These are phyloP conservation scores for Scolopax mira DNA, from an alignment of 2,113 vertebrate species.

Conservation along the genomic window DNA sequence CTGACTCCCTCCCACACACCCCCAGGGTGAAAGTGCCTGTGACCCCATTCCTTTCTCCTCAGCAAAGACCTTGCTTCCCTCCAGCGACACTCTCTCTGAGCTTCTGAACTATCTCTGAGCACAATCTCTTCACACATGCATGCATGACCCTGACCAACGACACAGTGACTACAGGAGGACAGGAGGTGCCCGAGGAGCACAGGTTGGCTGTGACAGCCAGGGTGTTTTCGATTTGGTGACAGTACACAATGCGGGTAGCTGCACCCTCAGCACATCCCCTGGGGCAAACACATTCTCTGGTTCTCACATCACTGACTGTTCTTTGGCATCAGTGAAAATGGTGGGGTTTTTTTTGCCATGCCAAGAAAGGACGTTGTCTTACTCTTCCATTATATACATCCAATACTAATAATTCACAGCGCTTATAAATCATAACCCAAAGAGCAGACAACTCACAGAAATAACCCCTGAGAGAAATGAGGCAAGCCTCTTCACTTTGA, in stretches of 20 bases:
- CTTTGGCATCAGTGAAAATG: not conserved
- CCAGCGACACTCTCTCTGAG: not conserved
- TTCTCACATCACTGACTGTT: not conserved
- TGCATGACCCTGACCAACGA: not conserved
- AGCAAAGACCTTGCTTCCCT: not conserved
- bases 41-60: not conserved
- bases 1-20: not conserved
- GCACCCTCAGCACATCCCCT: not conserved
- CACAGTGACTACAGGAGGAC: not conserved
- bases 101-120: not conserved
- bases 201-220: not conserved
- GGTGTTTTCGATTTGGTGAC: not conserved
- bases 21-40: not conserved
- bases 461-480: not conserved
- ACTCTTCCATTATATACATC: not conserved
- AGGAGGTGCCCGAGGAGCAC: not conserved
- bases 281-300: not conserved
- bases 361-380: not conserved
- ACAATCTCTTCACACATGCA: not conserved
- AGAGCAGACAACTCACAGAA: not conserved
- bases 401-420: not conserved
- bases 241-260: not conserved
- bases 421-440: not conserved
- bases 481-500: not conserved
- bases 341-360: not conserved